Base-by-base conservation (phyloP, 1,140 invertebrate species). In the Dolichoris vasculosae region DNA sequence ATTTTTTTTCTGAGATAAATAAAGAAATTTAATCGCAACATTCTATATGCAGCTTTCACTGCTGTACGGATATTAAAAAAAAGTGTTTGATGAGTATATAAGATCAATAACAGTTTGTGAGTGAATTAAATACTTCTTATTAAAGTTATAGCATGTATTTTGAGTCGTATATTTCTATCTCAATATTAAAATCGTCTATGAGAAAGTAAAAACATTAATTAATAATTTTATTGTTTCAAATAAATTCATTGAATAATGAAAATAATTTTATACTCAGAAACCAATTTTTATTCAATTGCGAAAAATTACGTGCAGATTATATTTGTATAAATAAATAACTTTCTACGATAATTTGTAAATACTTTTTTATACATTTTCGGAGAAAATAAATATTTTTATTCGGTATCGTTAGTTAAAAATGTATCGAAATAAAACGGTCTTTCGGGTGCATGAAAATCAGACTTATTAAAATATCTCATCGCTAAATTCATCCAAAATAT, bases 151-250 rank as follows among this genome's bases (percentile, higher is more conserved):
- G 51, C 20, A 35, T 35, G 13, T 9, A 32, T 35, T 67, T 9
- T 67, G 17, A 67, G 30, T 35, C 3, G 15, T 67, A 59, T 20
- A 20, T 59, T 20, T 59, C 26, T 20, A 15, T 15, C 13, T 13
- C 1, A 67, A 32, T 67, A 32, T 7, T 67, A 35, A 13, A 67
- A 2, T 55, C 17, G 51, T 55, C 43, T n/a, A 9, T 63, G 30
- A 69, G 79, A 81, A 81, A 81, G 64, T 82, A 71, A 1, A 35
- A 38, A 82, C 51, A 71, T n/a, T 38, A 82, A 69, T 82, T 82
- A 82, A 82, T 51, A 71, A 43, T 20, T 43, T 35, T 71, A 69
- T 81, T 81, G 26, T 71, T 69, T 43, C 15, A 73, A 69, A 26
- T 32, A 71, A 71, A 71, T 82, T 32, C 32, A 35, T 8, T 32